These are phyloP conservation scores for Tenebrosternarchus preto DNA, from an alignment of 2,113 vertebrate genomes.

Conservation along the genomic window DNA sequence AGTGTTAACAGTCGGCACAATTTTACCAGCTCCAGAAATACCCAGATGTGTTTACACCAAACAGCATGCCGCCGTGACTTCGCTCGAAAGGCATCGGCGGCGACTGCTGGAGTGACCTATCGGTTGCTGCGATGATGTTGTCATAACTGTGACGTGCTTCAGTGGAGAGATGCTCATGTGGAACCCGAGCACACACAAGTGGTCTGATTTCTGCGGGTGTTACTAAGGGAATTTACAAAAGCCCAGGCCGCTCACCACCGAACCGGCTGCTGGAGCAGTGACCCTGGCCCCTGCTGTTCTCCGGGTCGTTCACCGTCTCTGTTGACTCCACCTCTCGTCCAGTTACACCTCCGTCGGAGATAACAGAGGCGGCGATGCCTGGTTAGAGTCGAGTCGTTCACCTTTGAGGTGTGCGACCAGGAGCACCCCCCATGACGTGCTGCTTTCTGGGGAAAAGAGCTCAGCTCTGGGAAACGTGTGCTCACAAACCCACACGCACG, in stretches of 20 bases:
- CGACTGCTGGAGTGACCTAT: background rate
- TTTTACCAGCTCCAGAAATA: conserved; percentile 8
- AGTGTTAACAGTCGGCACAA: background rate
- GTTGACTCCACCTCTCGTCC: background rate
- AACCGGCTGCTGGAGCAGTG: background rate
- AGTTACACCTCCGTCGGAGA: background rate
- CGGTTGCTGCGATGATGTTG: background rate
- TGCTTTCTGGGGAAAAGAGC: conserved; percentile 9
- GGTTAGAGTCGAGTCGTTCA: conserved; percentile 36
- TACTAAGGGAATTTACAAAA: background rate
- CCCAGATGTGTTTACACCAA: conserved; percentile 11
- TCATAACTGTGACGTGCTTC: background rate
- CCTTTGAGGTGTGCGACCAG: conserved; percentile 16
- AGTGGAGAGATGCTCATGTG: background rate
- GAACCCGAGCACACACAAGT: background rate
- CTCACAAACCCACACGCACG: background rate
- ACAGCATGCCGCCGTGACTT: background rate
- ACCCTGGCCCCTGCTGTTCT: background rate
- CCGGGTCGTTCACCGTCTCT: conserved; percentile 15
- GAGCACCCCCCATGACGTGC: background rate
- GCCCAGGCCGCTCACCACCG: background rate
- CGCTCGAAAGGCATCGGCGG: background rate
- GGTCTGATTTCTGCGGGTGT: background rate
- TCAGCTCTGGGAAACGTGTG: conserved; percentile 17
- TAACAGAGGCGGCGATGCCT: conserved; percentile 28